Evolutionary conservation across 2,888 invertebrate species (phyloP).

Genomic region (Metopia argyrocephala): DNA sequence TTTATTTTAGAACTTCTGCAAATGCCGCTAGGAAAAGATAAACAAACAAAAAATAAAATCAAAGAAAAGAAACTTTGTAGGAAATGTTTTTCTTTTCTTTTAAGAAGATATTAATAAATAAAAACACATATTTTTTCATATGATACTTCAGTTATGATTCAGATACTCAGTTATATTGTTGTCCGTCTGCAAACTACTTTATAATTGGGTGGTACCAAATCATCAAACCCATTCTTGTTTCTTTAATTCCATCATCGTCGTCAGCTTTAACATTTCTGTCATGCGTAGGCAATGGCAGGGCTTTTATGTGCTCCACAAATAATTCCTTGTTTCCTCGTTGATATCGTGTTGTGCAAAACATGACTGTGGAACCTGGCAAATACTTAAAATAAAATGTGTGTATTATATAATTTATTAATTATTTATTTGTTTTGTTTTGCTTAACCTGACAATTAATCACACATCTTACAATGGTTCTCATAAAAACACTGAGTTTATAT

Average conservation of each 20-base stretch:
- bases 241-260: not conserved
- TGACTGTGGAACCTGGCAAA: too few species aligned
- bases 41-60: not conserved
- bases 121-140: not conserved
- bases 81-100: conserved; percentile 60
- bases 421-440: too few species aligned
- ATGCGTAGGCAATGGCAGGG: not conserved
- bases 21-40: conserved; percentile 50
- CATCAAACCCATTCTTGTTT: conserved; percentile 9
- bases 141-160: not conserved
- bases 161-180: not conserved
- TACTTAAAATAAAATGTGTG: too few species aligned
- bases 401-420: too few species aligned
- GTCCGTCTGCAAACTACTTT: too few species aligned
- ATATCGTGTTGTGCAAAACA: too few species aligned
- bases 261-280: conserved; percentile 9
- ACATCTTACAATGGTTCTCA: too few species aligned
- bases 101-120: too few species aligned
- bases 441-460: too few species aligned
- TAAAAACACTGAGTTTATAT: too few species aligned
- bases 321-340: too few species aligned
- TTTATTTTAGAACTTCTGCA: conserved; percentile 45
- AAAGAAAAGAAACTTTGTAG: conserved; percentile 52
- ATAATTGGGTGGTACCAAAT: conserved; percentile 53
- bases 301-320: not conserved